Percentiles rank a stretch among this genome's conserved stretches.
These are phyloP conservation scores for Paradoxurus hermaphroditus DNA, from an alignment of 2,113 vertebrate genomes.

Conservation along the genomic window DNA sequence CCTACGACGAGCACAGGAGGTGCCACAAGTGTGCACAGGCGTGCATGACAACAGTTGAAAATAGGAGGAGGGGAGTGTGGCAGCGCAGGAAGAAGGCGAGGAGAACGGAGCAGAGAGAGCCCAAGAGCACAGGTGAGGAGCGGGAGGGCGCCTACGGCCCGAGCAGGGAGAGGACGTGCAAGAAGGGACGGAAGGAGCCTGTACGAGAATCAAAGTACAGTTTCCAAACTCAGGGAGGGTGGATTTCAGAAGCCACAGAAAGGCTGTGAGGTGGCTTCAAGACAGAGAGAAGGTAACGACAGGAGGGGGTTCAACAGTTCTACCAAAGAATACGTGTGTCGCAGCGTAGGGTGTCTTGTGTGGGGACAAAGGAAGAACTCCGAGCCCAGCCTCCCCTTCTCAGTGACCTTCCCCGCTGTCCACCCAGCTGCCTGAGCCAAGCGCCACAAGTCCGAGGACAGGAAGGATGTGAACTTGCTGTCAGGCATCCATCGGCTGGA, in stretches of 20 bases:
- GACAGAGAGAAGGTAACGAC: background rate
- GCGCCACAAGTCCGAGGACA: slow-evolving; percentile 13
- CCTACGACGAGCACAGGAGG: background rate
- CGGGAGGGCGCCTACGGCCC: no score
- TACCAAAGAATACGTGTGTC: background rate
- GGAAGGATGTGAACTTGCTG: slow-evolving; percentile 58
- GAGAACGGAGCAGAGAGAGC: background rate
- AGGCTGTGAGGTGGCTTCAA: background rate
- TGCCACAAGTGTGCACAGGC: background rate
- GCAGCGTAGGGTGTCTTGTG: background rate
- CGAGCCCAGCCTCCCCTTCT: background rate
- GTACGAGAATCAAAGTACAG: background rate
- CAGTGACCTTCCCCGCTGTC: slow-evolving; percentile 22
- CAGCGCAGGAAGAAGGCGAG: background rate
- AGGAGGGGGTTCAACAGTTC: background rate
- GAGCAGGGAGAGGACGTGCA: background rate
- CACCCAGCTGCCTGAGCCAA: slow-evolving; percentile 22
- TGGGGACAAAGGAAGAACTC: background rate
- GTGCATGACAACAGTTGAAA: background rate
- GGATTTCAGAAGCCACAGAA: slow-evolving; percentile 5
- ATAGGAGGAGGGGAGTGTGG: background rate
- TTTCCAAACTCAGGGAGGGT: background rate
- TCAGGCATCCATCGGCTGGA: slow-evolving; percentile 56
- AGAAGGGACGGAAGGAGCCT: background rate
- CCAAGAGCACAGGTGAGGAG: background rate